Percentiles rank a stretch among this genome's conserved stretches.
These are phyloP conservation scores for Branchinecta lindahli DNA, from an alignment of 1,140 invertebrate species.

Conservation along the genomic window DNA sequence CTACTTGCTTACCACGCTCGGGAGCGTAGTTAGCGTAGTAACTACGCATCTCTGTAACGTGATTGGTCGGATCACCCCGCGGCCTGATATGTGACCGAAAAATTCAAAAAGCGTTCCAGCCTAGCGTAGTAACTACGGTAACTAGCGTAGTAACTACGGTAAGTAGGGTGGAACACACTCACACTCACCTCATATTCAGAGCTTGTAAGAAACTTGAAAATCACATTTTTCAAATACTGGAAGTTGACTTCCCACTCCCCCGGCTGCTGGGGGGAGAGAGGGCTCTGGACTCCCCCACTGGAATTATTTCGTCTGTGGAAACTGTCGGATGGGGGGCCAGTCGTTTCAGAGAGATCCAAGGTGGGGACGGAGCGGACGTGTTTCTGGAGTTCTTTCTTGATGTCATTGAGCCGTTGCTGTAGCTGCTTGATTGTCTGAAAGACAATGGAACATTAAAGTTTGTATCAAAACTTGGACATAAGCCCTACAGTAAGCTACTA, in stretches of 20 bases:
- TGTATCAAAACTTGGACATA: no score
- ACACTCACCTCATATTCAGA: neutral
- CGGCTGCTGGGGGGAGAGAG: neutral
- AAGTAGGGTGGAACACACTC: no score
- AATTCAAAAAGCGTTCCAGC: no score
- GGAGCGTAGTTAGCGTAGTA: no score
- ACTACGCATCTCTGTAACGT: no score
- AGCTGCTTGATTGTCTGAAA: neutral
- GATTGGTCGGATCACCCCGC: no score
- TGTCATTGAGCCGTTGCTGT: neutral
- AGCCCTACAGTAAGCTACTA: no score
- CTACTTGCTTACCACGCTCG: no score
- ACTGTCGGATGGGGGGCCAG: neutral
- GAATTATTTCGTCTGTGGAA: neutral
- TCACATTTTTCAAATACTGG: constrained; percentile 1
- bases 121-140: no score
- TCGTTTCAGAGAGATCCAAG: no score
- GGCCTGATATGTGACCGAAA: no score
- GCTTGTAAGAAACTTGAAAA: constrained; percentile 1
- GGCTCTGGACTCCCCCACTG: neutral
- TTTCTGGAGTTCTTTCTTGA: neutral
- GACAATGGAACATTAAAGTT: neutral
- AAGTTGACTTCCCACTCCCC: neutral
- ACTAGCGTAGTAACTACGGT: no score
- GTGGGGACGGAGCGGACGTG: neutral